Conservation (phyloP, 2,888 invertebrate species). For the Aleiodes leptofemur region DNA sequence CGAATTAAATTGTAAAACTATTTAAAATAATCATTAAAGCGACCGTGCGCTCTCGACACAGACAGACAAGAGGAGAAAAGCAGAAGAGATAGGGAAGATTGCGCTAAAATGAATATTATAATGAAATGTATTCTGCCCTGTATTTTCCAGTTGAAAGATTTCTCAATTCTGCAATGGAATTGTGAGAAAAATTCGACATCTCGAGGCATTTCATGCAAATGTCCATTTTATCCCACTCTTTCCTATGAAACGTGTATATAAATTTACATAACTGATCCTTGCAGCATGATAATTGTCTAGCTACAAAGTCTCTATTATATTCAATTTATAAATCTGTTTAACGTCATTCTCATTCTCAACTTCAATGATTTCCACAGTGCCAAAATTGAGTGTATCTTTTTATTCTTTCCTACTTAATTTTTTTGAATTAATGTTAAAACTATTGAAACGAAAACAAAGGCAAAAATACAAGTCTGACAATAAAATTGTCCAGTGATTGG, state of each 20-base stretch:
- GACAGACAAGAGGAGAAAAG: neutral
- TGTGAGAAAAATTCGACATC: no score
- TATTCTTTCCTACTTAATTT: constrained; percentile 18
- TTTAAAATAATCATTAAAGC: constrained; percentile 16
- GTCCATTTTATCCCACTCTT: neutral
- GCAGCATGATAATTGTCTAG: constrained; percentile 48
- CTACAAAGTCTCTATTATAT: constrained; percentile 44
- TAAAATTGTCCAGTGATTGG: constrained; percentile 63
- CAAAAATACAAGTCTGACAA: constrained; percentile 64
- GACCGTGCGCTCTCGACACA: constrained; percentile 4
- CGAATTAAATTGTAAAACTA: constrained; percentile 27
- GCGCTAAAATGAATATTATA: neutral
- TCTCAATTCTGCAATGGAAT: no score
- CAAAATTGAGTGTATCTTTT: constrained; percentile 63
- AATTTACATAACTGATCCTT: constrained; percentile 9
- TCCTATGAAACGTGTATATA: neutral
- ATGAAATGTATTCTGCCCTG: neutral
- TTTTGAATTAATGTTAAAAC: constrained; percentile 48
- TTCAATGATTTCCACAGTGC: constrained; percentile 67
- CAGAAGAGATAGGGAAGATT: neutral
- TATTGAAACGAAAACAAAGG: constrained; percentile 57
- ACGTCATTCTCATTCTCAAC: constrained; percentile 35
- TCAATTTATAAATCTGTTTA: constrained; percentile 40
- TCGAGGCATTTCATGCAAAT: neutral
- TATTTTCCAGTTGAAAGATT: no score